phyloP scores from a whole-genome alignment of 1,140 invertebrate genomes.

The Thaumetopoea pityocampa region DNA sequence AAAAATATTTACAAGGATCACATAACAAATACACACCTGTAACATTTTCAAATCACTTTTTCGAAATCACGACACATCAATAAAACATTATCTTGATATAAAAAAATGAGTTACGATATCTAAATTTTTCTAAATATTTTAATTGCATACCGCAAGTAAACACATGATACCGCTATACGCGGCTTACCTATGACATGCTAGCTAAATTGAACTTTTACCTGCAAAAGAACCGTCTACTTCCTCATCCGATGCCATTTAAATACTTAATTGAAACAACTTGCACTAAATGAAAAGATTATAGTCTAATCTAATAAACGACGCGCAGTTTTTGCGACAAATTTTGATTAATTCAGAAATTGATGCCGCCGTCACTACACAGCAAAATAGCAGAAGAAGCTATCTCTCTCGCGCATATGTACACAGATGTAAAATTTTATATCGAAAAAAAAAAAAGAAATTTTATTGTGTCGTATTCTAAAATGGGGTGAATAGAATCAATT shows the following conservation, averaged over 20 bases:
- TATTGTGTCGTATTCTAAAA: no score
- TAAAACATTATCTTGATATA: slow-evolving; percentile 8
- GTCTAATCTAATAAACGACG: slow-evolving; percentile 68
- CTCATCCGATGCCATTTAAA: slow-evolving; percentile 85
- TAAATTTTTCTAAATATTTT: slow-evolving; percentile 67
- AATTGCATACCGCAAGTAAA: slow-evolving; percentile 76
- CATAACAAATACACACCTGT: slow-evolving; percentile 51
- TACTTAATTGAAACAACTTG: slow-evolving; percentile 55
- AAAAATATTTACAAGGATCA: slow-evolving; percentile 70
- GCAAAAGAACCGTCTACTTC: slow-evolving; percentile 86
- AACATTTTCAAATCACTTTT: slow-evolving; percentile 26
- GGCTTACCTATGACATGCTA: slow-evolving; percentile 76
- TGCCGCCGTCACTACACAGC: slow-evolving; percentile 68
- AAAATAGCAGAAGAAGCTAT: slow-evolving; percentile 53
- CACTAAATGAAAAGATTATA: slow-evolving; percentile 52
- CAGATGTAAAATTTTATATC: no score
- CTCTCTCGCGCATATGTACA: slow-evolving; percentile 45
- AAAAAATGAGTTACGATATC: slow-evolving; percentile 21
- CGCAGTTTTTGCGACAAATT: slow-evolving; percentile 75
- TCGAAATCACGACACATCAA: slow-evolving; percentile 12
- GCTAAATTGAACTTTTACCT: slow-evolving; percentile 79
- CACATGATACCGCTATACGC: slow-evolving; percentile 77
- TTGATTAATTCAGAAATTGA: slow-evolving; percentile 76
- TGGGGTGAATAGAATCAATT: no score
- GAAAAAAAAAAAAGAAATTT: slow-evolving; percentile 28